phyloP scores from a whole-genome alignment of 2,113 vertebrate genomes.

The Puma concolor region DNA sequence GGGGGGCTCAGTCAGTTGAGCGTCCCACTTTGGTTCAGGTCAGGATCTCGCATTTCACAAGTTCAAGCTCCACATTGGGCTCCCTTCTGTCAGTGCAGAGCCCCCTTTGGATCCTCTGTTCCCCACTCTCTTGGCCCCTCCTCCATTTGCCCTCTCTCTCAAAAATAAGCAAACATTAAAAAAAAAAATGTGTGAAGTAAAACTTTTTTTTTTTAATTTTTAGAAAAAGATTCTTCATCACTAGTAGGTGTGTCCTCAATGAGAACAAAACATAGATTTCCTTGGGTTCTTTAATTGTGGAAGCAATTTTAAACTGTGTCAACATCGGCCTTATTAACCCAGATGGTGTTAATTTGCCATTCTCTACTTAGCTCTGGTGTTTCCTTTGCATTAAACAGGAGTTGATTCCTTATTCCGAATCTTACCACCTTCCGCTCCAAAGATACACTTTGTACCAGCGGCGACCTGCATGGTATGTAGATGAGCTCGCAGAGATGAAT shows the following conservation, averaged over 20 bases:
- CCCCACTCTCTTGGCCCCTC: no score
- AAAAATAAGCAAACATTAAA: no score
- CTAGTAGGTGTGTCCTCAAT: slow-evolving; percentile 9
- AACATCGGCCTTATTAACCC: slow-evolving; percentile 70
- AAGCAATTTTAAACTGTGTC: slow-evolving; percentile 72
- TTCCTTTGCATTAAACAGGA: slow-evolving; percentile 65
- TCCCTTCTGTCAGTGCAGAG: no score
- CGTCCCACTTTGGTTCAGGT: no score
- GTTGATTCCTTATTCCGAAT: slow-evolving; percentile 12
- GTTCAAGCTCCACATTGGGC: no score
- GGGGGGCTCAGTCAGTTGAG: no score
- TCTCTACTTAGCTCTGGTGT: slow-evolving; percentile 19
- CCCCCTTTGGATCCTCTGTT: no score
- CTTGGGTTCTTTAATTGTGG: slow-evolving; percentile 51
- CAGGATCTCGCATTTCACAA: no score
- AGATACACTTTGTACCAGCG: background rate
- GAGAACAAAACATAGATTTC: slow-evolving; percentile 69
- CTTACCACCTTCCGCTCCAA: background rate
- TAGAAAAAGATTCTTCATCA: slow-evolving; percentile 53
- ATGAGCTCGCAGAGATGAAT: background rate
- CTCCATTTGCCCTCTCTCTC: no score
- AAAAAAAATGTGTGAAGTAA: background rate
- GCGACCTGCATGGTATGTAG: background rate
- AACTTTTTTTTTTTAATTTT: background rate
- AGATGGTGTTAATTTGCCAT: slow-evolving; percentile 64